These are phyloP conservation scores for Cryptomyrus ogoouensis DNA, from an alignment of 2,113 vertebrate genomes.

Conservation along the genomic window DNA sequence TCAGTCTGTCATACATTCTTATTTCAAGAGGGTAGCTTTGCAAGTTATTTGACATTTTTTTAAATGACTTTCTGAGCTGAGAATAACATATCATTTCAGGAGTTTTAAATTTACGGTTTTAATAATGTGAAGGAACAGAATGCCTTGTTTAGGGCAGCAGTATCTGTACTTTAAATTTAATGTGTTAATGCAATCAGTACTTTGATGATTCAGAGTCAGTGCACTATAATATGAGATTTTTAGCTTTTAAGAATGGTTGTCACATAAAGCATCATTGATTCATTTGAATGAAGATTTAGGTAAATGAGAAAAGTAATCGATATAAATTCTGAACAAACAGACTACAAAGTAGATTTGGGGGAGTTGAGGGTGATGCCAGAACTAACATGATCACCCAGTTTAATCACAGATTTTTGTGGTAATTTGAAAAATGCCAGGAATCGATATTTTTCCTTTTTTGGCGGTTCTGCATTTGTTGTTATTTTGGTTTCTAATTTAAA, in stretches of 20 bases:
- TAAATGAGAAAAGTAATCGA: background rate
- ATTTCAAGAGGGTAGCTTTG: background rate
- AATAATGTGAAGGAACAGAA: background rate
- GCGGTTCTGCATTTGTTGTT: background rate
- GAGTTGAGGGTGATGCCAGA: background rate
- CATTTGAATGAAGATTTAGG: background rate
- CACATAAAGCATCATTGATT: background rate
- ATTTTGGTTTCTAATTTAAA: slow-evolving; percentile 3
- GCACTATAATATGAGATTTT: background rate
- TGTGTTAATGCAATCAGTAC: background rate
- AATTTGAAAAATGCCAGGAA: background rate
- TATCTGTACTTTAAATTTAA: background rate
- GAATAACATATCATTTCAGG: slow-evolving; percentile 1
- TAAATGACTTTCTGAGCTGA: background rate
- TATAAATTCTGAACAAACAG: background rate
- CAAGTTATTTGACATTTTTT: slow-evolving; percentile 3
- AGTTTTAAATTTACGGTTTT: background rate
- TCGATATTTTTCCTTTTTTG: background rate
- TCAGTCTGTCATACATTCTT: background rate
- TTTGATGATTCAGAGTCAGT: background rate
- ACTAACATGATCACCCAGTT: background rate
- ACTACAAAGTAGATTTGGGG: background rate
- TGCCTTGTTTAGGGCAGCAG: background rate
- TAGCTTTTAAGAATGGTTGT: background rate
- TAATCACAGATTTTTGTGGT: background rate